These are phyloP conservation scores for Ichneumon xanthorius DNA, from an alignment of 2,888 invertebrate genomes.

Conservation along the genomic window DNA sequence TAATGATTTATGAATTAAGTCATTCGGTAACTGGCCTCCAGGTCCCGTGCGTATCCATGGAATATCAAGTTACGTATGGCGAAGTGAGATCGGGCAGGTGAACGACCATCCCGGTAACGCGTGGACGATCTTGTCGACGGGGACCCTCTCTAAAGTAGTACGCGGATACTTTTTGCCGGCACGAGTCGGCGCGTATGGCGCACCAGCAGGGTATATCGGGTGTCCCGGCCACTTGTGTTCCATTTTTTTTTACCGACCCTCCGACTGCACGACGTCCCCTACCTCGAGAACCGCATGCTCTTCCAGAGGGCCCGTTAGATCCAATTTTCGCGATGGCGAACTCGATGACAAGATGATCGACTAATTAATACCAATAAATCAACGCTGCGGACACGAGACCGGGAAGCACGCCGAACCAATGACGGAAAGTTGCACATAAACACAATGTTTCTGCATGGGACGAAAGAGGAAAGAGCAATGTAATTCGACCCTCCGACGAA, in stretches of 20 bases:
- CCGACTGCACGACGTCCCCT: background rate
- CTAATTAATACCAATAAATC: background rate
- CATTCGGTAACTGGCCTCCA: constrained; percentile 48
- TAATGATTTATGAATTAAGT: constrained; percentile 36
- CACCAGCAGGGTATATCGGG: constrained; percentile 31
- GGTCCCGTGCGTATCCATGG: constrained; percentile 48
- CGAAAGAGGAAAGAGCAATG: constrained; percentile 19
- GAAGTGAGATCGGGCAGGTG: constrained; percentile 55
- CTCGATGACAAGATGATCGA: background rate
- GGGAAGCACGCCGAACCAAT: background rate
- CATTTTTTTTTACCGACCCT: constrained; percentile 9
- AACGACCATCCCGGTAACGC: constrained; percentile 70
- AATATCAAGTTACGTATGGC: constrained; percentile 58
- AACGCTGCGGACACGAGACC: background rate
- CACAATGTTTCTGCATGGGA: constrained; percentile 4
- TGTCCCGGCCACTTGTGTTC: constrained; percentile 28
- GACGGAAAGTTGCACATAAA: constrained; percentile 20
- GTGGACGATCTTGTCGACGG: constrained; percentile 64
- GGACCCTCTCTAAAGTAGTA: constrained; percentile 45
- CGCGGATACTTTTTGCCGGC: constrained; percentile 36
- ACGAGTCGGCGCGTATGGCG: constrained; percentile 29
- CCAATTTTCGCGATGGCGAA: background rate
- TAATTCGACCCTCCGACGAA: constrained; percentile 24
- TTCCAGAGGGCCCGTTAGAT: background rate
- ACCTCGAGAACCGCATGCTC: background rate